Evolutionary conservation across 2,888 invertebrate genomes (phyloP), one percentile per base, ranked within the genome.

Genomic region (Rutpela maculata): DNA sequence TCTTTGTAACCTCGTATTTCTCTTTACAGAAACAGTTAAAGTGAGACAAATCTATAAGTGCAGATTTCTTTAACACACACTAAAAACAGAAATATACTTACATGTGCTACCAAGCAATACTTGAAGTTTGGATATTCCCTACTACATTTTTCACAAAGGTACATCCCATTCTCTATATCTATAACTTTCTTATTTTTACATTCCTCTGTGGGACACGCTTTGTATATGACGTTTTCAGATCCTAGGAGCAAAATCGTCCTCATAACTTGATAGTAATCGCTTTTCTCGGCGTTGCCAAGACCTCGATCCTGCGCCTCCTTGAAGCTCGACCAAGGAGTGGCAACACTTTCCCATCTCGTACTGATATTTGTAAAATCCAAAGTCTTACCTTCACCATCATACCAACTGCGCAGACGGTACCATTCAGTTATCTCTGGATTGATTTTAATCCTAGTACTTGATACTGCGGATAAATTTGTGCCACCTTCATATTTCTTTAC

Each of bases 141-240:
- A 86, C 95, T 93, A 89, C 99, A 99, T 89, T 99, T 99, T 89
- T 99, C 99, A 89, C 99, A 99, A 71, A 97, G 92, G 90, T 94
- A 99, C 87, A 94, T 92, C 0, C 97, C 97, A 86, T 97, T 97
- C 80, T 95, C 95, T 86, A 95, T 93, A 89, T 99, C 98, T 10
- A 97, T 91, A 0, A 99, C 92, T 90, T 99, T 99, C 90, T 99
- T 99, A 88, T 98, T n/a, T n/a, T n/a, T 98, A 90, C 99, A 99
- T 70, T 94, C 94, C 0, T 95, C 93, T 68, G 93, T 92, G 0
- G 98, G 96, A 84, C 99, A 99, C 0, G 99, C 96, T 90, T 95
- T 95, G 90, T 99, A 99, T 72, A 97, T 90, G 4, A 95, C 93
- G 89, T 97, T 98, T 78, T 97, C 97, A 9, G 93, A 91, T 86